Percentiles rank a stretch among this genome's conserved stretches.
Evolutionary conservation across 2,113 vertebrate genomes (phyloP).

Genomic region (Oryzias curvinotus): DNA sequence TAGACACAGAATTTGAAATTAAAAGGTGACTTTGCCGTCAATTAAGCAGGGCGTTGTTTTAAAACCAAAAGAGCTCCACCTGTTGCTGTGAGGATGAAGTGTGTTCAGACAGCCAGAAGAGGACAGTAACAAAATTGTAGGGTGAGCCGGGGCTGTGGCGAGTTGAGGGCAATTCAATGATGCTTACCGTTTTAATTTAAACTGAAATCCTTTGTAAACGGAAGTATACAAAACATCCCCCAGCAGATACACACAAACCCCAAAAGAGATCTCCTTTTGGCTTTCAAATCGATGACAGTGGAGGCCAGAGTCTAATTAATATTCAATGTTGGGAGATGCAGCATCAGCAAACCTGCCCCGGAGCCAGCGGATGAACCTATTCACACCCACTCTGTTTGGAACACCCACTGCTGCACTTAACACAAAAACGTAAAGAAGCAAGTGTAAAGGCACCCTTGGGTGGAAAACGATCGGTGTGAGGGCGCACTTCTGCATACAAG

Average conservation of each 20-base stretch:
- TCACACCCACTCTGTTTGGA: background rate
- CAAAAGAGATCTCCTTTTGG: conserved; percentile 12
- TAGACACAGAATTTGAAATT: no score
- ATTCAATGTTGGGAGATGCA: conserved; percentile 29
- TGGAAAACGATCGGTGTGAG: no score
- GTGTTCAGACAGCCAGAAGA: no score
- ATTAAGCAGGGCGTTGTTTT: no score
- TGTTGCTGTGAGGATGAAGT: no score
- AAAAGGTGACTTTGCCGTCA: no score
- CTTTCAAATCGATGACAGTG: conserved; percentile 8
- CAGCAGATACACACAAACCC: background rate
- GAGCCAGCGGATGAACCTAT: background rate
- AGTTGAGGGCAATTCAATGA: no score
- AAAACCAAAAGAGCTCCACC: no score
- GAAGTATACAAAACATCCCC: conserved; percentile 1
- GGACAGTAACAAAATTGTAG: no score
- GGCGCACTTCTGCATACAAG: no score
- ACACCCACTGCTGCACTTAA: background rate
- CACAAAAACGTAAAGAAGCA: background rate
- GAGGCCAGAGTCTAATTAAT: conserved; percentile 24
- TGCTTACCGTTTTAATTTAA: conserved; percentile 9
- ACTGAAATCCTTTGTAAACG: conserved; percentile 26
- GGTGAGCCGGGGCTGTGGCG: no score
- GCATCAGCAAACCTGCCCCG: conserved; percentile 8
- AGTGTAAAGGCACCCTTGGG: no score